A percentile compares a stretch with the other conserved stretches of the same genome.
Evolutionary conservation across 1,140 invertebrate genomes (phyloP).

Genomic region (Rhynchophorus ferrugineus): DNA sequence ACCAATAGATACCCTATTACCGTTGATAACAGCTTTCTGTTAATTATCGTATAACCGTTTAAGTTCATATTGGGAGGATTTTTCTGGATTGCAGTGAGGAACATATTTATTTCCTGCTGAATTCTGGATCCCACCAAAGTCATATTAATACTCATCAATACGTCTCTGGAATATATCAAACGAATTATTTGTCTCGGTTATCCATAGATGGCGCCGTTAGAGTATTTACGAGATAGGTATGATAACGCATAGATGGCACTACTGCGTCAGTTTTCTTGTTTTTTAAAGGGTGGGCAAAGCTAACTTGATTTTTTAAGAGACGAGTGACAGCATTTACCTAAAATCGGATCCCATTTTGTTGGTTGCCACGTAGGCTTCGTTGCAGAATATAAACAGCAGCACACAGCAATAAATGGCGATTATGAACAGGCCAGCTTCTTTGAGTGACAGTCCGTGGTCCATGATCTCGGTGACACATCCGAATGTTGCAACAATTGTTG

Average conservation of each 20-base stretch:
- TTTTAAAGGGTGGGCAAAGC: too few species aligned
- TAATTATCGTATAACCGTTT: constrained; percentile 58
- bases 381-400: constrained; percentile 57
- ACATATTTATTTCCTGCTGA: constrained; percentile 60
- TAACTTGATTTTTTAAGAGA: too few species aligned
- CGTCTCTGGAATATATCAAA: constrained; percentile 47
- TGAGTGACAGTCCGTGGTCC: constrained; percentile 57
- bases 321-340: too few species aligned
- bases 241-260: too few species aligned
- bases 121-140: constrained; percentile 51
- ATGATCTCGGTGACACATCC: constrained; percentile 56
- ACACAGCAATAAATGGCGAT: constrained; percentile 59
- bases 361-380: constrained; percentile 56
- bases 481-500: constrained; percentile 57
- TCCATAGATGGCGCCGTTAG: too few species aligned
- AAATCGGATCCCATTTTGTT: constrained; percentile 57
- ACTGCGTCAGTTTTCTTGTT: too few species aligned
- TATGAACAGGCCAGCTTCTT: constrained; percentile 57
- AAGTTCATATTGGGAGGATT: constrained; percentile 63
- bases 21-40: constrained; percentile 54
- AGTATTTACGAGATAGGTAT: too few species aligned
- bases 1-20: constrained; percentile 34
- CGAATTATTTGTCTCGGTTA: too few species aligned
- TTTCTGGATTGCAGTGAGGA: constrained; percentile 58
- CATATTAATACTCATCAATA: constrained; percentile 56